Percentiles rank a stretch among this genome's conserved stretches.
Evolutionary conservation across 1,140 invertebrate genomes (phyloP).

Genomic region (Aphelenchoides fujianensis): DNA sequence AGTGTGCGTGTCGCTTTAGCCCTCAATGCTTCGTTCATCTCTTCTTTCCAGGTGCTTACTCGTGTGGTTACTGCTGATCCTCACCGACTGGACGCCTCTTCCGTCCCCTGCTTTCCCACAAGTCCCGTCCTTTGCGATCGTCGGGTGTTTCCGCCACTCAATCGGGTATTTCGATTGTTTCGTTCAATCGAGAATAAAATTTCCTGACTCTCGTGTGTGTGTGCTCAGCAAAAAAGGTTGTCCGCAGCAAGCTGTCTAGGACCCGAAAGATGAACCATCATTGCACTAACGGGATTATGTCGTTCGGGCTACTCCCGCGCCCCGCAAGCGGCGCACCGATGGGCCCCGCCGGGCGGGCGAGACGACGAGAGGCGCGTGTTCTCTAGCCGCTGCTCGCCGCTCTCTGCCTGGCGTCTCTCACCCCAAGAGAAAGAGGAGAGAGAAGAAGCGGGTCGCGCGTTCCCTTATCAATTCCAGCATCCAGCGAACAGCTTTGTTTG

Average conservation of each 20-base stretch:
- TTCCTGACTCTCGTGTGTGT: neutral
- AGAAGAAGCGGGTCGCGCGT: too few relatives aligned
- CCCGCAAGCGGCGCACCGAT: neutral
- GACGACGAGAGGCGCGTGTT: neutral
- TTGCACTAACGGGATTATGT: neutral
- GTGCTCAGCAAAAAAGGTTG: neutral
- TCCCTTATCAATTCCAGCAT: too few relatives aligned
- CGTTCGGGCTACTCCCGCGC: neutral
- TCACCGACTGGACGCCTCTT: too few relatives aligned
- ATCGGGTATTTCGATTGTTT: neutral
- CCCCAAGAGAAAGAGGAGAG: too few relatives aligned
- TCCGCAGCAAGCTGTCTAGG: neutral
- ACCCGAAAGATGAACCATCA: neutral
- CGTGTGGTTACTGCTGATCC: constrained; percentile 13
- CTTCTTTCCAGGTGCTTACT: neutral
- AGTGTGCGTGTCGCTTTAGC: constrained; percentile 22
- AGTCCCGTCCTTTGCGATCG: too few relatives aligned
- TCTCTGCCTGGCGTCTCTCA: too few relatives aligned
- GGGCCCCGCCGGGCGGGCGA: neutral
- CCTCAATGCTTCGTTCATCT: neutral
- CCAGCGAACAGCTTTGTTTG: too few relatives aligned
- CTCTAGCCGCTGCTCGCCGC: too few relatives aligned
- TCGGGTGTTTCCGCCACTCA: too few relatives aligned
- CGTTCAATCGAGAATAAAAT: neutral
- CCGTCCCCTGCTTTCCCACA: too few relatives aligned